phyloP scores from a whole-genome alignment of 2,113 vertebrate species.

The Dasyurus viverrinus region DNA sequence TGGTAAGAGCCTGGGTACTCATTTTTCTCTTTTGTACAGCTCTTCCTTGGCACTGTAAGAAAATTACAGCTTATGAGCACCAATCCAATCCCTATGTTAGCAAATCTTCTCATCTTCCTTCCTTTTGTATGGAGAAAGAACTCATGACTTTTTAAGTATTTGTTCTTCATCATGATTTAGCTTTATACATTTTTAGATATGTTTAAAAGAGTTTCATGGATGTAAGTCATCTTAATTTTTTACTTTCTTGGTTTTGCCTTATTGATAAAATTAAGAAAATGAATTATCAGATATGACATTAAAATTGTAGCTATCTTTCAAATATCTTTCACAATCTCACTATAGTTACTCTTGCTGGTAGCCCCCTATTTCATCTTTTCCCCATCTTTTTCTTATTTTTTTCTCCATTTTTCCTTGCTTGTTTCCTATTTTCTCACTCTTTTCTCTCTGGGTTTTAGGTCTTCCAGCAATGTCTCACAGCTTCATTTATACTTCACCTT shows the following conservation, averaged over 20 bases:
- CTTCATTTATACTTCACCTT: not conserved
- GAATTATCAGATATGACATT: not conserved
- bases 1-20: not conserved
- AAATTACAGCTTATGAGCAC: not conserved
- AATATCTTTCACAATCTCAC: not conserved
- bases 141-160: not conserved
- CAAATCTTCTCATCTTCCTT: not conserved
- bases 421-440: not conserved
- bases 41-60: not conserved
- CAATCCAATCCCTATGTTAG: not conserved
- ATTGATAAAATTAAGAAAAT: not conserved
- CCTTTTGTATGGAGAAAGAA: not conserved
- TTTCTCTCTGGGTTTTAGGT: not conserved
- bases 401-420: not conserved
- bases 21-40: not conserved
- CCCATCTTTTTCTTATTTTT: not conserved
- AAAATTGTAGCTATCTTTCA: not conserved
- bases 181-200: not conserved
- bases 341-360: not conserved
- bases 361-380: not conserved
- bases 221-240: not conserved
- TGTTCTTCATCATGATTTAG: not conserved
- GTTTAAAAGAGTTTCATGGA: not conserved
- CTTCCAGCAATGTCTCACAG: not conserved
- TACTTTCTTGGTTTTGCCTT: not conserved